phyloP scores from a whole-genome alignment of 2,113 vertebrate species.

The Panurus biarmicus region DNA sequence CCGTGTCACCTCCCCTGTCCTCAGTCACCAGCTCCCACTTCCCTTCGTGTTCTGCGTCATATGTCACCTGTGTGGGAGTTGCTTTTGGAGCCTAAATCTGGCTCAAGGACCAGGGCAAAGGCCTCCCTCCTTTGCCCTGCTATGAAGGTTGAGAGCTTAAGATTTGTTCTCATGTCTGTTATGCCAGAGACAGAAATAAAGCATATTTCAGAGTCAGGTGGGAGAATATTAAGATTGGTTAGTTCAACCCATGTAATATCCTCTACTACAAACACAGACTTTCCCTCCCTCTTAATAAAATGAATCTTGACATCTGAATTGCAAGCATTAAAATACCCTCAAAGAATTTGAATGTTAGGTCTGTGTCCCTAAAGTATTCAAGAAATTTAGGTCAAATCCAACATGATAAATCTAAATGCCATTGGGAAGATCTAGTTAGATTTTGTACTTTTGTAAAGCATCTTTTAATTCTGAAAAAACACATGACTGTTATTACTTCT shows the following conservation, averaged over 20 bases:
- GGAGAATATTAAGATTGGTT: neutral
- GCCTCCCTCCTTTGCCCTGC: neutral
- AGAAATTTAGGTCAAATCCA: neutral
- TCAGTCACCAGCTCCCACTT: neutral
- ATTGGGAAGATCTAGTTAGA: neutral
- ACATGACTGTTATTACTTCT: neutral
- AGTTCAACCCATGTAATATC: neutral
- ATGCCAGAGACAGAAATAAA: neutral
- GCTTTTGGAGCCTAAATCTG: neutral
- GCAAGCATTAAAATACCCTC: neutral
- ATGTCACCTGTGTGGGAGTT: neutral
- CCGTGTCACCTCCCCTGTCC: neutral
- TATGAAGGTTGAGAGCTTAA: neutral
- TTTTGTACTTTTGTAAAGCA: neutral
- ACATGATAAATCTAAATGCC: neutral
- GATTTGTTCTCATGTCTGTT: neutral
- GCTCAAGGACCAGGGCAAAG: neutral
- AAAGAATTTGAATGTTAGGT: neutral
- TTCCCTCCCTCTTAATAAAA: neutral
- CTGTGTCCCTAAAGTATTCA: neutral
- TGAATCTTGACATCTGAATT: neutral
- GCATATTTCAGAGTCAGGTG: neutral
- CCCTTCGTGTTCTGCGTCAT: fast-evolving
- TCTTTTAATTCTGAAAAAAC: neutral
- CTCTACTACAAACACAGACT: neutral